Evolutionary conservation across 2,113 vertebrate genomes (phyloP).

Genomic region (Syngnathus floridae): DNA sequence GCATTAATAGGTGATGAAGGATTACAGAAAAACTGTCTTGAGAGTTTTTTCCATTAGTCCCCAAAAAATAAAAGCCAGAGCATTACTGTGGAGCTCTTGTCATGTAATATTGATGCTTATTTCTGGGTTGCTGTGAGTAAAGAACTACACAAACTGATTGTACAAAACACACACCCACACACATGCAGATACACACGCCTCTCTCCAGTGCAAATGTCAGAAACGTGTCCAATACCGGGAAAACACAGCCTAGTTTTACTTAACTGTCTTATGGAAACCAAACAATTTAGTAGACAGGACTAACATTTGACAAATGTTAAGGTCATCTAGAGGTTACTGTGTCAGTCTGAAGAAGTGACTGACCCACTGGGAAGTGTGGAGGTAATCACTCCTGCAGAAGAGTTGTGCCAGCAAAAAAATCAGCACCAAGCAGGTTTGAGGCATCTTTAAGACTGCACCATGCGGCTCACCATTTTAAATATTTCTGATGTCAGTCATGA

Average conservation of each 20-base stretch:
- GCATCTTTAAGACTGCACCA: not conserved
- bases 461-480: slow-evolving; percentile 8
- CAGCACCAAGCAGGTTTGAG: not conserved
- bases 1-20: not conserved
- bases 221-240: slow-evolving; percentile 20
- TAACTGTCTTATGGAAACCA: slow-evolving; percentile 15
- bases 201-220: slow-evolving; percentile 47
- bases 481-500: slow-evolving; percentile 1
- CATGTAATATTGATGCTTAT: slow-evolving; percentile 53
- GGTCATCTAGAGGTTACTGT: slow-evolving; percentile 68
- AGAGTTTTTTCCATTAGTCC: slow-evolving; percentile 1
- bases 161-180: slow-evolving; percentile 34
- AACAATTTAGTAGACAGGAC: slow-evolving; percentile 54
- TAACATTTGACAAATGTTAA: slow-evolving; percentile 56
- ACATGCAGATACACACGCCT: slow-evolving; percentile 2
- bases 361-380: slow-evolving; percentile 39
- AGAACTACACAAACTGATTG: slow-evolving; percentile 35
- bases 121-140: slow-evolving; percentile 37
- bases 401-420: slow-evolving; percentile 24
- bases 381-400: slow-evolving; percentile 30
- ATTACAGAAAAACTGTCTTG: too few species aligned
- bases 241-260: slow-evolving; percentile 20
- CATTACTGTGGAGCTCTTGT: slow-evolving; percentile 32
- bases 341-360: slow-evolving; percentile 57
- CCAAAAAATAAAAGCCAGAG: slow-evolving; percentile 28